A percentile compares a stretch with the other conserved stretches of the same genome.
These are phyloP conservation scores for Isaurus tuberculatus DNA, from an alignment of 92 coral and sea anemone species.

Conservation along the genomic window DNA sequence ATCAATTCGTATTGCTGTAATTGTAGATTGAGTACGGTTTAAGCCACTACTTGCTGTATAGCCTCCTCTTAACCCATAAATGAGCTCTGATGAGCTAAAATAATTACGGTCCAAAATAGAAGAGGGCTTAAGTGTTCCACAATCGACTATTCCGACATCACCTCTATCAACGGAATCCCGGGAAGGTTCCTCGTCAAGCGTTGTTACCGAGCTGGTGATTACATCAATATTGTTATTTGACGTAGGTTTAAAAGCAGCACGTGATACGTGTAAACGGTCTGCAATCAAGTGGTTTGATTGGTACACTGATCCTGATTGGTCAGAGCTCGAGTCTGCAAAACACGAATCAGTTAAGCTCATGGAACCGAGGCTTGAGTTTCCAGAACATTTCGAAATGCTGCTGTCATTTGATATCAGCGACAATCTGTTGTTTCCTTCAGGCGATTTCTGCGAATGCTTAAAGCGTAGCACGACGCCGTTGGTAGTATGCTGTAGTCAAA, in stretches of 20 bases:
- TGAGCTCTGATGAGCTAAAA: slow-evolving; percentile 37
- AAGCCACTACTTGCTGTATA: neutral
- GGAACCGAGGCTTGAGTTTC: slow-evolving; percentile 86
- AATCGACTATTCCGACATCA: slow-evolving; percentile 14
- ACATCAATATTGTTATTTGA: slow-evolving; percentile 73
- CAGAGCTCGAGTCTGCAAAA: slow-evolving; percentile 85
- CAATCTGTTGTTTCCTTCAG: slow-evolving; percentile 74
- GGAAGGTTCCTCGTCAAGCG: slow-evolving; percentile 66
- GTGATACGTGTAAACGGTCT: slow-evolving; percentile 71
- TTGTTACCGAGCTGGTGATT: slow-evolving; percentile 51
- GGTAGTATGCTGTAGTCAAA: neutral
- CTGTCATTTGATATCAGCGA: slow-evolving; percentile 91
- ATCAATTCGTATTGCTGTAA: slow-evolving; percentile 80
- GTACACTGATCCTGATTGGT: slow-evolving; percentile 71
- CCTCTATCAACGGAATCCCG: slow-evolving; percentile 12
- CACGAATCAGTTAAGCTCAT: slow-evolving; percentile 87
- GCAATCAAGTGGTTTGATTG: slow-evolving; percentile 61
- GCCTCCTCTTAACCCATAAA: slow-evolving; percentile 29
- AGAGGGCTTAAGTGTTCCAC: slow-evolving; percentile 36
- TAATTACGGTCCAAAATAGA: slow-evolving; percentile 19
- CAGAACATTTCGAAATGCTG: slow-evolving; percentile 74
- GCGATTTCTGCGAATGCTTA: slow-evolving; percentile 43
- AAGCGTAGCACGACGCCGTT: slow-evolving; percentile 66
- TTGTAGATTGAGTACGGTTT: slow-evolving; percentile 83
- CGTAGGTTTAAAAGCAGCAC: slow-evolving; percentile 70